phyloP scores from a whole-genome alignment of 2,888 invertebrate species.

The Tetragonula carbonaria region DNA sequence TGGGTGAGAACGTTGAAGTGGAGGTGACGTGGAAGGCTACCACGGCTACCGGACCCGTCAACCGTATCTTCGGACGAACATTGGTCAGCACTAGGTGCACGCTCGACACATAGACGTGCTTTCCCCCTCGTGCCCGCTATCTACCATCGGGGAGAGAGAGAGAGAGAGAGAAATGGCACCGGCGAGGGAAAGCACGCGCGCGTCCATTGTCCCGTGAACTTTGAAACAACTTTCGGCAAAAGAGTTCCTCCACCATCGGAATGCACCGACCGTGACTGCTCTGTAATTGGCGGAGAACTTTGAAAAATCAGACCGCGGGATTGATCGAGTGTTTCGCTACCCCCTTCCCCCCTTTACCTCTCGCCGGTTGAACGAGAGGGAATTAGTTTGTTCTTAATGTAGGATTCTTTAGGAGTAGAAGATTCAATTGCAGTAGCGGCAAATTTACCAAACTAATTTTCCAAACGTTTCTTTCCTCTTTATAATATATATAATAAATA shows the following conservation, averaged over 20 bases:
- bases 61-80: constrained; percentile 82
- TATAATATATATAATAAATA: too few relatives aligned
- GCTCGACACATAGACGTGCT: constrained; percentile 69
- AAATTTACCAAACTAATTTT: neutral
- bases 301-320: constrained; percentile 37
- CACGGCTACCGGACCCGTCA: constrained; percentile 76
- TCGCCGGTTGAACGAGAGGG: too few relatives aligned
- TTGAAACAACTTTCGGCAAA: constrained; percentile 80
- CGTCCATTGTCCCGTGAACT: constrained; percentile 82
- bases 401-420: neutral
- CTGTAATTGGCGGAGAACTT: constrained; percentile 40
- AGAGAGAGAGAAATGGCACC: constrained; percentile 63
- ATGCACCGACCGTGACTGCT: constrained; percentile 61
- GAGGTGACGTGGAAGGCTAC: constrained; percentile 71
- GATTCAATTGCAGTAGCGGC: neutral
- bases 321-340: neutral
- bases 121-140: constrained; percentile 70
- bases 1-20: constrained; percentile 68
- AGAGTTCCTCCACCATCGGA: constrained; percentile 70
- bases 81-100: constrained; percentile 78
- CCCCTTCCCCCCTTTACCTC: too few relatives aligned
- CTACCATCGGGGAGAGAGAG: constrained; percentile 62
- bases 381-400: neutral
- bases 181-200: constrained; percentile 72
- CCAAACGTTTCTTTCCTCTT: neutral